Base-by-base conservation (phyloP, 2,888 invertebrate genomes). In the Drepanosiphum platanoidis region DNA sequence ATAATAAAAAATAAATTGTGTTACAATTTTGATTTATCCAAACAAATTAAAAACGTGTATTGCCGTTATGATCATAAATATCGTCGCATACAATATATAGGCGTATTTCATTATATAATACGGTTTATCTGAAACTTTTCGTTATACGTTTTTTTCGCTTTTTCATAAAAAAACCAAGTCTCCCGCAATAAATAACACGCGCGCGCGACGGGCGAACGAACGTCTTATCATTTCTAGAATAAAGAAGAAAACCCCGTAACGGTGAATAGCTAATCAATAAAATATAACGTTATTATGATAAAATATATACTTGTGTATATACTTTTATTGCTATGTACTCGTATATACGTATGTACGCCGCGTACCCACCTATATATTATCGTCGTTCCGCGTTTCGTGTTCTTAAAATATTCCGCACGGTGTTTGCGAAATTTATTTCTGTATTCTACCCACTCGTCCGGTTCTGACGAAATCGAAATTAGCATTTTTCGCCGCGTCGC, bases 21-120 rank as follows among this genome's bases (percentile, higher is more conserved):
- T 52, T 52, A 32, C 22, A 4, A 74, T 52, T 74, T 74, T 74
- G 32, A 74, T 74, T n/a, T n/a, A 34, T n/a, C 32, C 32, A 74
- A 34, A 34, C 52, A 52, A 34, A 74, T 34, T 32, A 11, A 52
- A n/a, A 52, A 46, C 18, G 18, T 46, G 18, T 4, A 15, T 46
- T 46, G 18, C 0, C 18, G 18, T 46, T 46, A 18, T 46, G 13
- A 46, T 46, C n/a, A n/a, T n/a, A n/a, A n/a, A n/a, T n/a, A n/a
- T n/a, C n/a, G n/a, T n/a, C n/a, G n/a, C n/a, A n/a, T n/a, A n/a
- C n/a, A n/a, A n/a, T n/a, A n/a, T 46, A 46, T 18, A 46, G 46
- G 15, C 18, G 1, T 46, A 46, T 5, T 3, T 46, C 4, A 46
- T 46, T 18, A 46, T 18, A 46, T 46, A 18, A 15, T 46, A 46